phyloP scores from a whole-genome alignment of 2,888 invertebrate species.

The Drosophila engyochracea region DNA sequence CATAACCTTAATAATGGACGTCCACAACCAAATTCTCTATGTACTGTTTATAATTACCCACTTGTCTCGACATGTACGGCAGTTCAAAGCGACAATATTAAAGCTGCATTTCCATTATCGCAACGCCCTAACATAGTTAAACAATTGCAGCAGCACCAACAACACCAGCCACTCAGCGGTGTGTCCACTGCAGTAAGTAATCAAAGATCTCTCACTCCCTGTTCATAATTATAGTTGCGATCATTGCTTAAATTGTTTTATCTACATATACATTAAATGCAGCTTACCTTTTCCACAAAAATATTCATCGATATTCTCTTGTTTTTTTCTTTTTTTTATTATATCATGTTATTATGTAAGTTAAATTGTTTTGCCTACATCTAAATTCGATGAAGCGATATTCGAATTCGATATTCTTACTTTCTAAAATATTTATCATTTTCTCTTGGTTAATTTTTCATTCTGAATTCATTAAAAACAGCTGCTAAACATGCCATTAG shows the following conservation, averaged over 20 bases:
- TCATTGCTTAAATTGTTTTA: neutral
- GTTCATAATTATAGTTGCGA: slow-evolving; percentile 12
- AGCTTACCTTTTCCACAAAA: neutral
- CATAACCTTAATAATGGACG: slow-evolving; percentile 77
- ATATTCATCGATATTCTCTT: neutral
- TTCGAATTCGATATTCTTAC: neutral
- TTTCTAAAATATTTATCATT: neutral
- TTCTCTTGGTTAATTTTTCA: neutral
- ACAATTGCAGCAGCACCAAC: slow-evolving; percentile 83
- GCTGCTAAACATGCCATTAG: neutral
- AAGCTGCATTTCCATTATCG: slow-evolving; percentile 84
- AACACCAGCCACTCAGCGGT: slow-evolving; percentile 52
- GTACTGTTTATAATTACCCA: slow-evolving; percentile 85
- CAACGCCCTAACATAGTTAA: slow-evolving; percentile 85
- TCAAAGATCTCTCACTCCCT: slow-evolving; percentile 37
- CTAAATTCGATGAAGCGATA: neutral
- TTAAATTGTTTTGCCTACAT: neutral
- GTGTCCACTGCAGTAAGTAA: slow-evolving; percentile 84
- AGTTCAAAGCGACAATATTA: slow-evolving; percentile 84
- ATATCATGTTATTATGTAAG: neutral
- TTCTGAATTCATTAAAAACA: neutral
- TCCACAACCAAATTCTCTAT: slow-evolving; percentile 84
- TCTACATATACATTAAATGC: slow-evolving; percentile 12
- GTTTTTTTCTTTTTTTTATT: neutral
- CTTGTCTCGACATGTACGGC: slow-evolving; percentile 85